Evolutionary conservation across 2,888 invertebrate species (phyloP).

Genomic region (Cotesia congregata): DNA sequence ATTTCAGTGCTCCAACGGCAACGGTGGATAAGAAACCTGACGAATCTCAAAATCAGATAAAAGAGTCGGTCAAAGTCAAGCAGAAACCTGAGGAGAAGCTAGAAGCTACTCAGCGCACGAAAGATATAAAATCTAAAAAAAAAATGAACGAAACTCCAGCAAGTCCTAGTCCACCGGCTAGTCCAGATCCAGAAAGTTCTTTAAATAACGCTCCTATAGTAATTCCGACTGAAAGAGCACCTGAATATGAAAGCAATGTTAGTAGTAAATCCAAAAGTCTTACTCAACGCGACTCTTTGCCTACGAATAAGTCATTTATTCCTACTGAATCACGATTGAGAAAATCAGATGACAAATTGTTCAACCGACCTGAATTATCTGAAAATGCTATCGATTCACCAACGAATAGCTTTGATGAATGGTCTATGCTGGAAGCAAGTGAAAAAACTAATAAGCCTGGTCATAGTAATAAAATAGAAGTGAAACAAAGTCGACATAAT

Average conservation of each 20-base stretch:
- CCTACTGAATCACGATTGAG: slow-evolving; percentile 50
- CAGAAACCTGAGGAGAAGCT: neutral
- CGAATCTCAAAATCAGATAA: neutral
- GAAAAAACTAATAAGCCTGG: slow-evolving; percentile 37
- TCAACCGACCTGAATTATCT: neutral
- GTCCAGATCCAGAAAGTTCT: slow-evolving; percentile 54
- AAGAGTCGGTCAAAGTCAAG: slow-evolving; percentile 5
- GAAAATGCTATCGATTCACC: neutral
- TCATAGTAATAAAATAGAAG: slow-evolving; percentile 31
- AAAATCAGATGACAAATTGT: slow-evolving; percentile 41
- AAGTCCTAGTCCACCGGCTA: slow-evolving; percentile 70
- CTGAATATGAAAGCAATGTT: slow-evolving; percentile 45
- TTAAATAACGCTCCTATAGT: slow-evolving; percentile 63
- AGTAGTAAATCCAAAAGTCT: slow-evolving; percentile 57
- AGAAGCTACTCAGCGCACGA: neutral
- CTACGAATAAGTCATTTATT: slow-evolving; percentile 55
- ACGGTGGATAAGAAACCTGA: slow-evolving; percentile 22
- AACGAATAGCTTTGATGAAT: neutral
- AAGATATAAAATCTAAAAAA: slow-evolving; percentile 6
- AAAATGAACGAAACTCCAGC: slow-evolving; percentile 67
- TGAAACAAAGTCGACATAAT: slow-evolving; percentile 49
- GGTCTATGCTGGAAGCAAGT: neutral
- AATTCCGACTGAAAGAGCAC: slow-evolving; percentile 66
- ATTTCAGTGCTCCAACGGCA: slow-evolving; percentile 31
- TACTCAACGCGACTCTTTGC: slow-evolving; percentile 52